Percentiles rank a stretch among this genome's conserved stretches.
phyloP scores from a whole-genome alignment of 2,888 invertebrate genomes.

The Parnassius smintheus region DNA sequence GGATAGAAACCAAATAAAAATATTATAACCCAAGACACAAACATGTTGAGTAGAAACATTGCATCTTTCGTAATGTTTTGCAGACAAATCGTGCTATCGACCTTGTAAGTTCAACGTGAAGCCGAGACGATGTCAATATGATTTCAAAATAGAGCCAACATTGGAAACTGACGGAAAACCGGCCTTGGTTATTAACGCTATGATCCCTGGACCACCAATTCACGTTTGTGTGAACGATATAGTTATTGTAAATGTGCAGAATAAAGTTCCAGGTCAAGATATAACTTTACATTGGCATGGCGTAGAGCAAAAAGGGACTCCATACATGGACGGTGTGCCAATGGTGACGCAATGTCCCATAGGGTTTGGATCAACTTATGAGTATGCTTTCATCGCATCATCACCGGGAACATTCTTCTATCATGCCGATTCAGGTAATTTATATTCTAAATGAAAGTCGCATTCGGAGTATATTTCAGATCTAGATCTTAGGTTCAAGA shows the following conservation, averaged over 20 bases:
- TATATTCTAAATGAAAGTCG: background rate
- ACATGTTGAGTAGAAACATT: constrained; percentile 18
- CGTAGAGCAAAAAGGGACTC: constrained; percentile 80
- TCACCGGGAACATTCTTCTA: constrained; percentile 87
- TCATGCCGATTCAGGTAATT: constrained; percentile 84
- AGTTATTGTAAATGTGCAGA: constrained; percentile 86
- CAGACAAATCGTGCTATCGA: constrained; percentile 69
- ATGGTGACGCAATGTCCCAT: constrained; percentile 90
- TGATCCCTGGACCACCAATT: constrained; percentile 76
- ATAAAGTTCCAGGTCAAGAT: constrained; percentile 85
- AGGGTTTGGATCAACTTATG: constrained; percentile 83
- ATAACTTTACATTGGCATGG: constrained; percentile 91
- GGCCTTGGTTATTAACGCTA: constrained; percentile 59
- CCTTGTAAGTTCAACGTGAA: constrained; percentile 77
- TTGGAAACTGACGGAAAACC: constrained; percentile 53
- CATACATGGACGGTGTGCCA: constrained; percentile 89
- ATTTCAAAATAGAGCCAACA: constrained; percentile 62
- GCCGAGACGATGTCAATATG: constrained; percentile 64
- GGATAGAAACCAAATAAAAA: too few relatives aligned
- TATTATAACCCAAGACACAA: background rate
- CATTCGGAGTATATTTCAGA: too few relatives aligned
- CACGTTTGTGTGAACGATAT: constrained; percentile 87
- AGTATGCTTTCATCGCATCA: constrained; percentile 86
- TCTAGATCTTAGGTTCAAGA: too few relatives aligned
- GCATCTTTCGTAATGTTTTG: constrained; percentile 35